Base-by-base conservation (phyloP, 2,888 invertebrate genomes). In the Zeuzera pyrina region DNA sequence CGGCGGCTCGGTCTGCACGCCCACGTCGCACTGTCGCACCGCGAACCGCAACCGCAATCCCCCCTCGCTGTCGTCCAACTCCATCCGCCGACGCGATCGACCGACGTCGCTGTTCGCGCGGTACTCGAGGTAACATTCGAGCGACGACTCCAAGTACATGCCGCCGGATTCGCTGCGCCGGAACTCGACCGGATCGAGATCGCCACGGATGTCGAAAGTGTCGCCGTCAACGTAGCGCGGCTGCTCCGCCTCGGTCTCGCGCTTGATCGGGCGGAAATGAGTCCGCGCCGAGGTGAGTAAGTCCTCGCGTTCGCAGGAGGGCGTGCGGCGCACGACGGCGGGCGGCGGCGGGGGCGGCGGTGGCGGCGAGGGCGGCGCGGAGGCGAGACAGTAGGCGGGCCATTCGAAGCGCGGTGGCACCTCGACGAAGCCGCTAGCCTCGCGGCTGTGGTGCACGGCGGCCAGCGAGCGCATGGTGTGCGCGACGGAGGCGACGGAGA, bases 261-360 rank as follows among this genome's bases (percentile, higher is more conserved):
- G 86, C 49, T 88, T 87, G 48, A 94, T 94, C 10, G 94, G 94
- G 45, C 89, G 88, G 78, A 95, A 94, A 74, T 95, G 94, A 36
- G 93, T 94, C 42, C 89, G 88, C 42, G 89, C 85, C 4, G 94
- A 91, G 11, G 90, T 91, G 39, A 93, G 83, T 45, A 93, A 72
- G 68, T 93, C 91, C 57, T 92, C 92, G 45, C 86, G 85, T n/a
- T 68, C 49, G 10, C 29, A 84, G 69, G 62, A 88, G 87, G 15
- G 87, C 86, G 29, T 87, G 87, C 16, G 79, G 84, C 52, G 68
- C 40, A 35, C 53, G 21, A 40, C 32, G 31, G 30, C 33, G 32
- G 36, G 38, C 19, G 37, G 34, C 5, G 46, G 41, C 22, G 56
- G 59, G 33, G 41, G 29, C 28, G 39, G 35, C 12, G 40, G 31